A percentile compares a stretch with the other conserved stretches of the same genome.
Evolutionary conservation across 2,113 vertebrate genomes (phyloP).

Genomic region (Hydrolagus affinis): DNA sequence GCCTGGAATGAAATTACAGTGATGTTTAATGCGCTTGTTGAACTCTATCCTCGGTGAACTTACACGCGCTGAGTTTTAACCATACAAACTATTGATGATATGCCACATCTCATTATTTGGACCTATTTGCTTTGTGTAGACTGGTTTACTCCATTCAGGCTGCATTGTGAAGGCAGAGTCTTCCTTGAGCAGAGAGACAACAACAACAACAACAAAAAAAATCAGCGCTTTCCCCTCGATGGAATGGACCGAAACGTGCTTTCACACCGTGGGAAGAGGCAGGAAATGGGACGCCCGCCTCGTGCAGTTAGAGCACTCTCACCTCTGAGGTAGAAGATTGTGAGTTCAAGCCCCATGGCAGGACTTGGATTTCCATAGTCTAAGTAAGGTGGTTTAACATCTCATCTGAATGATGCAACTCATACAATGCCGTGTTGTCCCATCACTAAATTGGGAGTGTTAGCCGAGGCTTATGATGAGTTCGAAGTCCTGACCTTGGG

Average conservation of each 20-base stretch:
- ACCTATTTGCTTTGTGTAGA: too few relatives aligned
- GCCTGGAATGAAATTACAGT: neutral
- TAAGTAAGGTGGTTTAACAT: too few relatives aligned
- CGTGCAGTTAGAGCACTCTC: neutral
- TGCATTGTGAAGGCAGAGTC: slow-evolving; percentile 35
- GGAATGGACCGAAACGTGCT: neutral
- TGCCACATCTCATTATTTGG: slow-evolving; percentile 49
- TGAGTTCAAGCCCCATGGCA: too few relatives aligned
- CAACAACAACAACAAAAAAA: neutral
- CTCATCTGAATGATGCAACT: too few relatives aligned
- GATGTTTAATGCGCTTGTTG: neutral
- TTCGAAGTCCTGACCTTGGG: too few relatives aligned
- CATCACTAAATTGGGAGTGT: too few relatives aligned
- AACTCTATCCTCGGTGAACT: neutral
- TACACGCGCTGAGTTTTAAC: slow-evolving; percentile 34
- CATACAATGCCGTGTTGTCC: too few relatives aligned
- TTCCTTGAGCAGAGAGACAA: slow-evolving; percentile 34
- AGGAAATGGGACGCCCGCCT: neutral
- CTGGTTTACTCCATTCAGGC: slow-evolving; percentile 40
- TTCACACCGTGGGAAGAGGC: neutral
- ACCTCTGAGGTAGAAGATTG: too few relatives aligned
- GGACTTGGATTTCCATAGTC: too few relatives aligned
- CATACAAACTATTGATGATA: slow-evolving; percentile 43
- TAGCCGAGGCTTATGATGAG: too few relatives aligned
- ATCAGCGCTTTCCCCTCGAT: too few relatives aligned